These are phyloP conservation scores for Idaea biselata DNA, from an alignment of 2,888 invertebrate species.

Conservation along the genomic window DNA sequence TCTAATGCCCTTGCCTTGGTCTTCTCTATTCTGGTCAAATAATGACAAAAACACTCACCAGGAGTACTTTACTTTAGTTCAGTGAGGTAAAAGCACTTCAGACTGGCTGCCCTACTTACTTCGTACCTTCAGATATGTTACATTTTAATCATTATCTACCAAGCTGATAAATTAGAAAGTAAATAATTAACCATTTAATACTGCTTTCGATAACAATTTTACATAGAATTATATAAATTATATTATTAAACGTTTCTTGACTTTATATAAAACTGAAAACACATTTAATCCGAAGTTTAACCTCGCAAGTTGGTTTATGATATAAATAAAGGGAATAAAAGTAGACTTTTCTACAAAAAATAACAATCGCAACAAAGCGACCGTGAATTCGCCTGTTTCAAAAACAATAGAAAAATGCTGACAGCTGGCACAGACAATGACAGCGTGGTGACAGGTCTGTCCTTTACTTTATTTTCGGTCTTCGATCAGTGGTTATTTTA, in stretches of 20 bases:
- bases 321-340: background rate
- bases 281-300: background rate
- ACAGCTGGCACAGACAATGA: no score
- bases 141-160: constrained; percentile 39
- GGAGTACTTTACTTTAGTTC: background rate
- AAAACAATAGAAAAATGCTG: no score
- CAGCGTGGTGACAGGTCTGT: no score
- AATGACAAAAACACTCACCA: background rate
- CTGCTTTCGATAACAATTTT: constrained; percentile 61
- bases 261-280: background rate
- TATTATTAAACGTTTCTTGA: background rate
- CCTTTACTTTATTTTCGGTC: no score
- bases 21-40: background rate
- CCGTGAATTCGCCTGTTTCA: background rate
- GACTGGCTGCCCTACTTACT: constrained; percentile 34
- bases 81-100: constrained; percentile 21
- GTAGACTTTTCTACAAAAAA: background rate
- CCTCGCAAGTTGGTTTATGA: background rate
- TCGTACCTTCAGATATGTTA: constrained; percentile 31
- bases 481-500: no score
- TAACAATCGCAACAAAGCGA: background rate
- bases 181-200: constrained; percentile 35
- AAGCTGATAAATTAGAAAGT: constrained; percentile 48
- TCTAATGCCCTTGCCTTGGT: constrained; percentile 15
- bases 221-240: no score